phyloP scores from a whole-genome alignment of 2,888 invertebrate species.

The Trichogramma evanescens region DNA sequence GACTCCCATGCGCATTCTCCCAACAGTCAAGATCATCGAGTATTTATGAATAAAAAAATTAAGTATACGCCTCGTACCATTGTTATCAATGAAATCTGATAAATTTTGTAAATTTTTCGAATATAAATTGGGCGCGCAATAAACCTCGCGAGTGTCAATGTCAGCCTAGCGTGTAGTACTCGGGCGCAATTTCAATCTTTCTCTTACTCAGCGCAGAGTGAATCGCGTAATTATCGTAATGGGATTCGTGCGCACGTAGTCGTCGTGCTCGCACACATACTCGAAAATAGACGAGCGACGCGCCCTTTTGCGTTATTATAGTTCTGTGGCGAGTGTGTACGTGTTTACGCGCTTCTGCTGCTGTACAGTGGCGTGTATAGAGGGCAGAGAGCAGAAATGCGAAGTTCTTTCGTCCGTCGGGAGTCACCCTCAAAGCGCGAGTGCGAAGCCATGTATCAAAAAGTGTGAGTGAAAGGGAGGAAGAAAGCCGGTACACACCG shows the following conservation, averaged over 20 bases:
- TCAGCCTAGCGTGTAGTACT: conserved; percentile 1
- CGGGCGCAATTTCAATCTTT: conserved; percentile 8
- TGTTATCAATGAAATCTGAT: too few species aligned
- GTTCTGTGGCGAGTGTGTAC: not conserved
- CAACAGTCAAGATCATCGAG: too few species aligned
- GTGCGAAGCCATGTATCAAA: conserved; percentile 14
- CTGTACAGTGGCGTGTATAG: not conserved
- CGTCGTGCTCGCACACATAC: not conserved
- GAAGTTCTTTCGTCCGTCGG: not conserved
- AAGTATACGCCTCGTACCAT: too few species aligned
- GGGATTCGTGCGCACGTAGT: conserved; percentile 13
- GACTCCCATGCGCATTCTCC: too few species aligned
- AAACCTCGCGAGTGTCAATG: conserved; percentile 13
- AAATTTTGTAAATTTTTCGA: too few species aligned
- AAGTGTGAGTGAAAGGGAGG: conserved; percentile 1
- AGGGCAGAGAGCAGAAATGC: too few species aligned
- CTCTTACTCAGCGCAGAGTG: not conserved
- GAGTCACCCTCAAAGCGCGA: conserved; percentile 15
- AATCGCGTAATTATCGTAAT: conserved; percentile 20
- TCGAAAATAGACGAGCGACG: not conserved
- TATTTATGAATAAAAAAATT: too few species aligned
- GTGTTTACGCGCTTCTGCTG: not conserved
- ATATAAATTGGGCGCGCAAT: not conserved
- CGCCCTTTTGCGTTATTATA: not conserved
- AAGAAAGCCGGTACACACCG: not conserved